Evolutionary conservation across 2,888 invertebrate species (phyloP), one percentile per base, ranked within the genome.

Genomic region (Melanotus villosus): DNA sequence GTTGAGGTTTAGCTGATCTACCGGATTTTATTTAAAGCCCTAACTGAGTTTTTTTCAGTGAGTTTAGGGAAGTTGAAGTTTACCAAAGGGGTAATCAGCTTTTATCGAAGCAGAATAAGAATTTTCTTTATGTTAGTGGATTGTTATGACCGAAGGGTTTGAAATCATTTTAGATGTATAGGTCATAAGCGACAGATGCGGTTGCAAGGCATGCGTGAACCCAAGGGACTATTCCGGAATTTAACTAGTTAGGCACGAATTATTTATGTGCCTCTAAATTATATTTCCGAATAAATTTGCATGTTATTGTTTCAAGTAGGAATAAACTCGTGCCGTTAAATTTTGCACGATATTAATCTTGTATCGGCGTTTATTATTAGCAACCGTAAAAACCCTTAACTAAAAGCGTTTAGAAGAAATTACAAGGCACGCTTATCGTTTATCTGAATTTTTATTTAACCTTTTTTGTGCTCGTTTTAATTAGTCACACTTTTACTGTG

Each of bases 221-320:
- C 74, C 72, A 68, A 50, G 71, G 70, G 74, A 73, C 71, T 70
- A 74, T 74, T 70, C 70, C 70, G 71, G 75, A 77, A 75, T 76
- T 76, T 76, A 77, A 75, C 76, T 75, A 75, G 73, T 76, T 76
- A 76, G 71, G 74, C 73, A 73, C 73, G 72, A 70, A 75, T 77
- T 77, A 77, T 77, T 77, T 77, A 77, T 77, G 75, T 73, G 75
- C 73, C 72, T 70, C 72, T 76, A 75, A 77, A 77, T 77, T 76
- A 77, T 75, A 73, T 76, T 76, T 74, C 60, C 65, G 72, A 69
- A 73, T 73, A 74, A 73, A 75, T 75, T 75, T 72, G 73, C 70
- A 69, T 69, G 59, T 23, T 64, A 58, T 68, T 65, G 68, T 68
- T 65, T 36, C 32, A 26, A 64, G 59, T 59, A 41, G 23, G 45